phyloP scores from a whole-genome alignment of 2,888 invertebrate species.

The Creontiades dilutus region DNA sequence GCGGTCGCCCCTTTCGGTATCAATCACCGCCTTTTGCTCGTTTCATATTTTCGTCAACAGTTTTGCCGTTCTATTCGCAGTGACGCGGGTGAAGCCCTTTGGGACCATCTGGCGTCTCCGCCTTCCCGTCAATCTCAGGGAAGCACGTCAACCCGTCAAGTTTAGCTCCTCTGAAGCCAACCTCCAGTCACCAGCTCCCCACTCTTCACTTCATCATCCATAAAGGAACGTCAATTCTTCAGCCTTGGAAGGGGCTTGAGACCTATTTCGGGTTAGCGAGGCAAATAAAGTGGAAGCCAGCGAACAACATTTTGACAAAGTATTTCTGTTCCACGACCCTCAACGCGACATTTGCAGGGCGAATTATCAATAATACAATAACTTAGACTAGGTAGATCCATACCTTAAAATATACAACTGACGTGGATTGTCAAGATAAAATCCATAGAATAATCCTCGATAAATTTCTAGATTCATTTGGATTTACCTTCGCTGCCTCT shows the following conservation, averaged over 20 bases:
- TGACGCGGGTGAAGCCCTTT: neutral
- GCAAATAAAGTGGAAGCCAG: neutral
- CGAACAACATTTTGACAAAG: too few species aligned
- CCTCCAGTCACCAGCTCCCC: neutral
- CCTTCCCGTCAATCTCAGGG: slow-evolving; percentile 18
- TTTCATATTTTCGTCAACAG: neutral
- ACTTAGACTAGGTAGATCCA: too few species aligned
- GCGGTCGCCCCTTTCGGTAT: too few species aligned
- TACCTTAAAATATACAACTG: too few species aligned
- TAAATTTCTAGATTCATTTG: too few species aligned
- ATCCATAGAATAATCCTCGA: too few species aligned
- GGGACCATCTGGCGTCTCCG: slow-evolving; percentile 17
- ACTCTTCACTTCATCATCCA: neutral
- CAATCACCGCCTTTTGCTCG: neutral
- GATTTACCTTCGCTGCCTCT: too few species aligned
- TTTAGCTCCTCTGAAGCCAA: neutral
- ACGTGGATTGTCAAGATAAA: too few species aligned
- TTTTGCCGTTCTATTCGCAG: neutral
- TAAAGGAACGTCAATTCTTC: slow-evolving; percentile 19
- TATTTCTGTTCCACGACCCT: too few species aligned
- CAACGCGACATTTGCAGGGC: too few species aligned
- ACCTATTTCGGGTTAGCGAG: neutral
- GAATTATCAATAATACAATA: too few species aligned
- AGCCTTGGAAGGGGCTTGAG: neutral
- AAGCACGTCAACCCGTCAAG: slow-evolving; percentile 27